These are phyloP conservation scores for Nothobranchius kuhntae DNA, from an alignment of 2,113 vertebrate species.

Conservation along the genomic window DNA sequence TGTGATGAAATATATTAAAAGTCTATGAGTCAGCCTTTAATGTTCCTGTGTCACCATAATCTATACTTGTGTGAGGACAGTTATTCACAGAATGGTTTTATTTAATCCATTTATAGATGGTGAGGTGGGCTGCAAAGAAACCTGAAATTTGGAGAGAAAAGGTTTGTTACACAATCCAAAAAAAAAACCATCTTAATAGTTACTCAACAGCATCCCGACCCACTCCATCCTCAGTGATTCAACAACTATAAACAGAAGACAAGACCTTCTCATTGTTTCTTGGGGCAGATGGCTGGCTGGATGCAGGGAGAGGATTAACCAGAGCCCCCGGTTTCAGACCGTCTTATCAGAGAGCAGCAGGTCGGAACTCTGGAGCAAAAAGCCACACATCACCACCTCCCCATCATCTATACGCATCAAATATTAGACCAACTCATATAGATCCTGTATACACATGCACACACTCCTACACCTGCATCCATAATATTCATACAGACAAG, in stretches of 20 bases:
- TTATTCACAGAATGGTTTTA: conserved; percentile 15
- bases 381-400: conserved; percentile 39
- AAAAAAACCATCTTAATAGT: conserved; percentile 46
- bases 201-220: conserved; percentile 49
- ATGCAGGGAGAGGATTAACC: conserved; percentile 50
- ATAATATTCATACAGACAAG: conserved; percentile 36
- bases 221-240: conserved; percentile 60
- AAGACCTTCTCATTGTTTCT: conserved; percentile 40
- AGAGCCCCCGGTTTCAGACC: conserved; percentile 33
- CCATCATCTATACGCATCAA: conserved; percentile 26
- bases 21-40: conserved; percentile 13
- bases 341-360: conserved; percentile 58
- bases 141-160: conserved; percentile 22
- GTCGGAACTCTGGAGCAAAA: conserved; percentile 43
- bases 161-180: conserved; percentile 42
- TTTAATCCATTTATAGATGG: conserved; percentile 22
- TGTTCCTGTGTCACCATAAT: conserved; percentile 20
- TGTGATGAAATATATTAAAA: conserved; percentile 16
- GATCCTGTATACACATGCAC: conserved; percentile 4
- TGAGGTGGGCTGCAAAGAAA: conserved; percentile 25
- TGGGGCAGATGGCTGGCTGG: conserved; percentile 37
- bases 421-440: conserved; percentile 10
- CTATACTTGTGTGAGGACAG: conserved; percentile 7
- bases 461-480: conserved; percentile 22
- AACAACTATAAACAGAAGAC: conserved; percentile 57